These are phyloP conservation scores for Phytoseiulus persimilis DNA, from an alignment of 2,888 invertebrate genomes.

Conservation along the genomic window DNA sequence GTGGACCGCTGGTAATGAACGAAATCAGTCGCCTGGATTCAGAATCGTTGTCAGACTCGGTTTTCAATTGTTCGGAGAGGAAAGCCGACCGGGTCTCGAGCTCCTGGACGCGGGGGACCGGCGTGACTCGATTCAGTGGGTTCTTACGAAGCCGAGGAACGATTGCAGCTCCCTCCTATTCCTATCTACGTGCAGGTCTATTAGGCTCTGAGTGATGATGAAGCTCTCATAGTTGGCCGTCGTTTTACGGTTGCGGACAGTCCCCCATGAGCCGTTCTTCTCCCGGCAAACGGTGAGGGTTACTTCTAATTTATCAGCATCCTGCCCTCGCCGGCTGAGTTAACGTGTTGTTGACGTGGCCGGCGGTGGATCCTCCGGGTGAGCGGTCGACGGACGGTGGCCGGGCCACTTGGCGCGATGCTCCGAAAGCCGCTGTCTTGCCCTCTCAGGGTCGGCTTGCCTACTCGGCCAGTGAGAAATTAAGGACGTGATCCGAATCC, in stretches of 20 bases:
- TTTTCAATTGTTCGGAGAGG: too few relatives aligned
- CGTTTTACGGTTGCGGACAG: not conserved
- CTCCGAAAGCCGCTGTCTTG: not conserved
- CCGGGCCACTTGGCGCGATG: not conserved
- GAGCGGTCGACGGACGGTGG: not conserved
- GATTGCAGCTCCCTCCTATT: not conserved
- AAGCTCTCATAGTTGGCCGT: not conserved
- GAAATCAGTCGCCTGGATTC: too few relatives aligned
- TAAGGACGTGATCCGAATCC: slow-evolving; percentile 36
- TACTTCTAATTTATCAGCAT: not conserved
- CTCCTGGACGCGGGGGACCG: too few relatives aligned
- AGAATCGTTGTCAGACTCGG: too few relatives aligned
- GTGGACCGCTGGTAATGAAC: too few relatives aligned
- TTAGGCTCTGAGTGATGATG: not conserved
- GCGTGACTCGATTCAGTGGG: not conserved
- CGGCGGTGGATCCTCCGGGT: not conserved
- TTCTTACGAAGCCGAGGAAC: not conserved
- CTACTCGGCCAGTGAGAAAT: slow-evolving; percentile 31
- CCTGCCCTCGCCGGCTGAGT: not conserved
- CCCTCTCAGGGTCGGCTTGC: not conserved
- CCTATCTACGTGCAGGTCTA: not conserved
- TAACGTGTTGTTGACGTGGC: not conserved
- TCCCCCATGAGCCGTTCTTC: not conserved
- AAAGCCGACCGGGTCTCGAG: too few relatives aligned
- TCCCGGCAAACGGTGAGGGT: not conserved